A percentile compares a stretch with the other conserved stretches of the same genome.
These are phyloP conservation scores for Merluccius polli DNA, from an alignment of 2,797 vertebrate genomes.

Conservation along the genomic window DNA sequence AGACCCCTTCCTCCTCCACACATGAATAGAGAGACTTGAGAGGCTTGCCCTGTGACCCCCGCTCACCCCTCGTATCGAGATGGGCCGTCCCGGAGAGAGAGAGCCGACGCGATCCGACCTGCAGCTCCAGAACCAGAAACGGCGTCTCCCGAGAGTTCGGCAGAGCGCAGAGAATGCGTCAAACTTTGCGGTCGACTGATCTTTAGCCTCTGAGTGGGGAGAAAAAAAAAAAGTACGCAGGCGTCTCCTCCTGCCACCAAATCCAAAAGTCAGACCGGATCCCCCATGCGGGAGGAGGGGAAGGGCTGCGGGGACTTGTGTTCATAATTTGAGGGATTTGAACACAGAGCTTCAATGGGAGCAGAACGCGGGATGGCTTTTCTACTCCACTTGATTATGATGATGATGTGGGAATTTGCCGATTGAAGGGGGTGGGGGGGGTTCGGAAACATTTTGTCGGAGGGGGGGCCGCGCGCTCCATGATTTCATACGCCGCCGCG, in stretches of 20 bases:
- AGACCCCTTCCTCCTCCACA: conserved; percentile 31
- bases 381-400: conserved; percentile 66
- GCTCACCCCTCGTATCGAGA: conserved; percentile 67
- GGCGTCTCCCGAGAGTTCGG: conserved; percentile 43
- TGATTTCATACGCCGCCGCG: conserved; percentile 58
- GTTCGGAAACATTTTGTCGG: conserved; percentile 60
- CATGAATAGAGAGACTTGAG: conserved; percentile 58
- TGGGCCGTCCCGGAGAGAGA: conserved; percentile 54
- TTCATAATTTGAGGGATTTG: conserved; percentile 71
- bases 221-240: conserved; percentile 47
- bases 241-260: conserved; percentile 54
- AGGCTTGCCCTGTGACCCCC: conserved; percentile 54
- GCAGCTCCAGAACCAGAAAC: conserved; percentile 60
- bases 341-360: conserved; percentile 62
- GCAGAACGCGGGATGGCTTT: conserved; percentile 53
- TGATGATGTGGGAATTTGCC: conserved; percentile 67
- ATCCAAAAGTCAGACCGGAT: conserved; percentile 65
- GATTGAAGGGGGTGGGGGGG: conserved; percentile 63
- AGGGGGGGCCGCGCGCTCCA: conserved; percentile 52
- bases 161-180: conserved; percentile 65
- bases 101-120: conserved; percentile 62
- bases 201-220: conserved; percentile 62
- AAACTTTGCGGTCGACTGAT: conserved; percentile 69
- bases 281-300: conserved; percentile 53
- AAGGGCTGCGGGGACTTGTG: conserved; percentile 54